Evolutionary conservation across 2,888 invertebrate species (phyloP), one percentile per base, ranked within the genome.

Genomic region (Plebejus argus): DNA sequence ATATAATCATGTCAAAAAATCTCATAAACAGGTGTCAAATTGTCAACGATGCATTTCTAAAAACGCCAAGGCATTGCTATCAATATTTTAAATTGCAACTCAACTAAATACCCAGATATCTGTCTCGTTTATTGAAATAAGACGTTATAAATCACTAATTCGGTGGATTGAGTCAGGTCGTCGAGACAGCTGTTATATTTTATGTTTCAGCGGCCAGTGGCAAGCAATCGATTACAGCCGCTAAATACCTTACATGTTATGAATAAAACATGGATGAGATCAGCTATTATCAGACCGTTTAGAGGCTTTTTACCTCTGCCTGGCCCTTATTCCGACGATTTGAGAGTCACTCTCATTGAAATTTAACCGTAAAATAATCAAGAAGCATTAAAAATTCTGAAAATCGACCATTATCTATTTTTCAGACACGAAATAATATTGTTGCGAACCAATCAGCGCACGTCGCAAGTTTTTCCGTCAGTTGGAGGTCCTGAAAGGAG

Each of bases 221-320:
- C 66, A 66, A 66, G 66, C 66, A 66, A 66, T 66, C 66, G 18
- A 66, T 66, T 66, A 66, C 66, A 4, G 33, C 66, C 5, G 66
- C 28, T 66, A 66, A 66, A 66, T 66, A 66, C 66, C 66, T 66
- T 6, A 28, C 66, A 66, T 66, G 66, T 28, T 33, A 66, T 66
- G 15, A 28, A 28, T 66, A 20, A 66, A 28, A 66, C 66, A 66
- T 66, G 28, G 28, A 33, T 66, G 66, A 66, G 66, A 28, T 66
- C 66, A 53, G 53, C 53, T 53, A 4, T 53, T 53, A 53, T 53
- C 53, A 53, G 3, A 5, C 18, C 18, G 53, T 53, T 53, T 18
- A 53, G 12, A 18, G 45, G 45, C 3, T 45, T 12, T 45, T 45
- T 45, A 45, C 45, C 10, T 45, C 10, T 45, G 10, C 10, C 10